Base-by-base conservation (phyloP, 2,888 invertebrate genomes). In the Andrena hattorfiana region DNA sequence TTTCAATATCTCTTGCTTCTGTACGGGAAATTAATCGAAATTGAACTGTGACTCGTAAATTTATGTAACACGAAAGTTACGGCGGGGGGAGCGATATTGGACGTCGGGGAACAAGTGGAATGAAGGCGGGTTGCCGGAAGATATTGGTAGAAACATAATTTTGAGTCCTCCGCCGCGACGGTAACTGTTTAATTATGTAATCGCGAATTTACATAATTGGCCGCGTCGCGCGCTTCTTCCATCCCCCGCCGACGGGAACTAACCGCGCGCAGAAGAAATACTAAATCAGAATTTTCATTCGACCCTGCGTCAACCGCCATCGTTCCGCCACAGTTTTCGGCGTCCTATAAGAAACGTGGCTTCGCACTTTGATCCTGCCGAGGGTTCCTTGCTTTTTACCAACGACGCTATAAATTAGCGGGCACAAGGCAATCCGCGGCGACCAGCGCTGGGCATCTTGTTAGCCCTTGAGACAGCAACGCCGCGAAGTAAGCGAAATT, bases 201-300 rank as follows among this genome's bases (percentile, higher is more conserved):
- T 91, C 90, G 88, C 85, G 87, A 89, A 92, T 92, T 92, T 92
- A 90, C 92, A 92, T 92, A 92, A 92, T 92, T 90, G 88, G 88
- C 83, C 88, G 83, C 86, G 85, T 88, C 89, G 89, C 82, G 51
- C 79, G 62, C 54, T 80, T 76, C 75, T 59, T 72, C 73, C 70
- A 59, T 66, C 63, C 69, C 49, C 71, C 56, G 74, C 71, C 63
- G 51, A 59, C 56, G 49, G 49, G 56, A 62, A 68, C 79, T 72
- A 81, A 87, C 77, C 78, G 79, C 72, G 67, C 80, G 75, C 70
- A 75, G 81, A 85, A 80, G 87, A 84, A 87, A 85, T 83, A 85
- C 80, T 84, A 77, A 84, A 82, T 70, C 67, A 49, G 66, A 85
- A 87, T 81, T 84, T 86, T 82, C 82, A 82, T 81, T 69, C 77